A percentile compares a stretch with the other conserved stretches of the same genome.
phyloP scores from a whole-genome alignment of 1,140 invertebrate genomes.

The Rhizoglyphus robini region DNA sequence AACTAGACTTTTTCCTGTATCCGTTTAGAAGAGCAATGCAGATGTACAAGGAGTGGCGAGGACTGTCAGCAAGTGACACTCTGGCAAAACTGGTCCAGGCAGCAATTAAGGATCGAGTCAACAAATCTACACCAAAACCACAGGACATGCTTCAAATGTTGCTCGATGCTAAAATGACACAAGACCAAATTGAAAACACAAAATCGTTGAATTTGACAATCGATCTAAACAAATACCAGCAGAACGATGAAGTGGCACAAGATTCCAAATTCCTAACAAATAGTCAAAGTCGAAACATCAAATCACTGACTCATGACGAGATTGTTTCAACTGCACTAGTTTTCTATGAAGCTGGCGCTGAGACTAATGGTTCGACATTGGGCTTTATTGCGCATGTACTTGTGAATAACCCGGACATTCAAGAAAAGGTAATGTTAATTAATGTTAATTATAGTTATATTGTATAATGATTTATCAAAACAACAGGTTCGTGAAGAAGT shows the following conservation, averaged over 20 bases:
- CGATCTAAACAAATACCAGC: background rate
- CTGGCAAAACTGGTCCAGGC: background rate
- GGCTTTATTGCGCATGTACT: constrained; percentile 33
- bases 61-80: background rate
- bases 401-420: constrained; percentile 34
- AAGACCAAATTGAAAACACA: background rate
- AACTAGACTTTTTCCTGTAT: constrained; percentile 13
- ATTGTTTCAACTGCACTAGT: constrained; percentile 31
- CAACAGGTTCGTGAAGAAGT: constrained; percentile 36
- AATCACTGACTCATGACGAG: constrained; percentile 26
- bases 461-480: too few relatives aligned
- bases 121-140: background rate
- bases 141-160: constrained; percentile 17
- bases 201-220: constrained; percentile 1
- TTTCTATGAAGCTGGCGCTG: constrained; percentile 37
- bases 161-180: constrained; percentile 8
- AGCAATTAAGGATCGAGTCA: background rate
- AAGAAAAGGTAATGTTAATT: too few relatives aligned
- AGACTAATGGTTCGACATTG: constrained; percentile 36
- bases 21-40: constrained; percentile 3
- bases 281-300: background rate
- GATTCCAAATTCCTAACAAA: too few relatives aligned
- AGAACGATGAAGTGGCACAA: background rate
- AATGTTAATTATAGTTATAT: too few relatives aligned
- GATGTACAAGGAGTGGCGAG: background rate